Evolutionary conservation across 2,888 invertebrate genomes (phyloP).

Genomic region (Melinopterus prodromus): DNA sequence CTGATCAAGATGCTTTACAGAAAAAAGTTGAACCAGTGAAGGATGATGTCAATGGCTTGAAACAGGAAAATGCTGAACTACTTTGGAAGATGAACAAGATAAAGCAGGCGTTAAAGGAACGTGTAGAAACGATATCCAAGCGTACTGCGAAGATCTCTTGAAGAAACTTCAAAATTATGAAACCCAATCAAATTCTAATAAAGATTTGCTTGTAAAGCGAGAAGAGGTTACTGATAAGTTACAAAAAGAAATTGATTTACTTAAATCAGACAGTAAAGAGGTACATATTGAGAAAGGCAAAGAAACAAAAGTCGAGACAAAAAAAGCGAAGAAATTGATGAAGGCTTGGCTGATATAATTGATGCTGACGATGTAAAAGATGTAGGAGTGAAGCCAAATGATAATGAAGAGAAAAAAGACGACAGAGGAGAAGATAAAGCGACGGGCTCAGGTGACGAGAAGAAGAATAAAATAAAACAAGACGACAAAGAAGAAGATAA

Average conservation of each 20-base stretch:
- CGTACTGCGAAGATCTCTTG: slow-evolving; percentile 67
- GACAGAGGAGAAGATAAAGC: too few species aligned
- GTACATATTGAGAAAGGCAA: slow-evolving; percentile 33
- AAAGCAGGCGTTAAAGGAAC: slow-evolving; percentile 76
- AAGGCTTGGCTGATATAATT: too few species aligned
- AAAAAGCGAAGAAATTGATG: slow-evolving; percentile 51
- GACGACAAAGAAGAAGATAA: too few species aligned
- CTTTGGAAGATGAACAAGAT: slow-evolving; percentile 80
- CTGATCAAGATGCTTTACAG: slow-evolving; percentile 44
- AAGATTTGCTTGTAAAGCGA: too few species aligned
- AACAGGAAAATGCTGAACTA: slow-evolving; percentile 71
- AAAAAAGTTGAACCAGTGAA: too few species aligned
- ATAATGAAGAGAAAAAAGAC: too few species aligned
- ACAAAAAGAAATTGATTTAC: slow-evolving; percentile 43
- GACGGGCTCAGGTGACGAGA: too few species aligned
- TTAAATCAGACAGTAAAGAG: too few species aligned
- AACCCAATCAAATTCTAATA: slow-evolving; percentile 56
- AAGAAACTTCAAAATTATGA: slow-evolving; percentile 67
- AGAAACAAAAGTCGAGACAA: slow-evolving; percentile 35
- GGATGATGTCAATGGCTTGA: slow-evolving; percentile 53
- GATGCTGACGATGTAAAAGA: too few species aligned
- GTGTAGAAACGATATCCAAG: slow-evolving; percentile 77
- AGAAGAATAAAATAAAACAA: too few species aligned
- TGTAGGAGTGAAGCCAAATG: too few species aligned
- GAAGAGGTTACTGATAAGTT: slow-evolving; percentile 49